Conservation (phyloP, 2,113 vertebrate species). For the Benthochromis sp. region DNA sequence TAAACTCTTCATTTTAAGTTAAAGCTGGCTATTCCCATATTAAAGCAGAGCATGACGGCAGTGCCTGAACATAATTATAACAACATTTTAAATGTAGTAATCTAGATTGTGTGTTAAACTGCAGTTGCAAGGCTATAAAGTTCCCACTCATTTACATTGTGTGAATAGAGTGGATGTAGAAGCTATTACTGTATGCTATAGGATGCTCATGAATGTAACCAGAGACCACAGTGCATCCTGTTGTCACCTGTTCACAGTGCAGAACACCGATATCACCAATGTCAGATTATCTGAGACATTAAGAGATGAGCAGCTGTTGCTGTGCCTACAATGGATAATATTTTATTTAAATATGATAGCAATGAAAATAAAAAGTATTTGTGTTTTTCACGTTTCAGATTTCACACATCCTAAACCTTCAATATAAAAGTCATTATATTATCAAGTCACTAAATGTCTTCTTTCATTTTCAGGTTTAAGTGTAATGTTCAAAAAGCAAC, state of each 20-base stretch:
- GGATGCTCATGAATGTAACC: neutral
- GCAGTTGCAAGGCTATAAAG: neutral
- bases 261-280: neutral
- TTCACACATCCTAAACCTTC: neutral
- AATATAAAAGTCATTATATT: no score
- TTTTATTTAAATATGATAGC: neutral
- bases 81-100: neutral
- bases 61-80: neutral
- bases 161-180: neutral
- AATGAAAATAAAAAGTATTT: neutral
- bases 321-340: neutral
- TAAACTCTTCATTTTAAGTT: accelerated
- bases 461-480: neutral
- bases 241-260: neutral
- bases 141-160: accelerated
- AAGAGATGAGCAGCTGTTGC: neutral
- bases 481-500: neutral
- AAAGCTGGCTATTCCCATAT: neutral
- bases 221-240: accelerated
- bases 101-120: neutral
- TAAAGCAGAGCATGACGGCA: accelerated
- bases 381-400: neutral
- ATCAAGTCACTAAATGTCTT: neutral
- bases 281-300: neutral
- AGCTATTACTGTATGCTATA: accelerated